Conservation (phyloP, 1,140 invertebrate species). For the Zaprionus ornatus region DNA sequence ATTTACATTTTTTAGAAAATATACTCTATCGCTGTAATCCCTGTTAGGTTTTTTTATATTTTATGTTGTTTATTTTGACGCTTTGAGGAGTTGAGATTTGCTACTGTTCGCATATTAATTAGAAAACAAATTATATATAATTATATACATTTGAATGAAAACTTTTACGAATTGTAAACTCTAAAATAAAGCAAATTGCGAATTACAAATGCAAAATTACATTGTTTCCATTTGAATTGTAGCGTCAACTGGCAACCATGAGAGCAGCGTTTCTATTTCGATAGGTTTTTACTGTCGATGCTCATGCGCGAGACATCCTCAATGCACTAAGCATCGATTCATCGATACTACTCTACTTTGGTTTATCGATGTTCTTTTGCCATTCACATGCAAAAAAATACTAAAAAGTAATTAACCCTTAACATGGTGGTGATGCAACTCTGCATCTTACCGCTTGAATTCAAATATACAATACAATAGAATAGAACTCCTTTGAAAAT, state of each 20-base stretch:
- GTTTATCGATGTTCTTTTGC: no score
- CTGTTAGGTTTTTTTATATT: conserved; percentile 13
- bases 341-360: no score
- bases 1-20: conserved; percentile 10
- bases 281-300: not conserved
- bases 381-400: no score
- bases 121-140: conserved; percentile 26
- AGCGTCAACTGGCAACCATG: not conserved
- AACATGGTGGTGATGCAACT: no score
- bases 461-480: no score
- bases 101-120: conserved; percentile 32
- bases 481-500: no score
- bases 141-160: conserved; percentile 17
- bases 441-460: no score
- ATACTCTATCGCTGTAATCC: conserved; percentile 7
- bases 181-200: conserved; percentile 34
- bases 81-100: conserved; percentile 27
- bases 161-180: conserved; percentile 31
- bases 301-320: no score
- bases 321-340: not conserved
- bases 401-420: no score
- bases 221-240: not conserved
- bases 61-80: conserved; percentile 6
- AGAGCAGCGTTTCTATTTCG: not conserved
- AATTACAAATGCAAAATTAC: conserved; percentile 5